These are phyloP conservation scores for Bubo blakistoni DNA, from an alignment of 2,113 vertebrate species.

Conservation along the genomic window DNA sequence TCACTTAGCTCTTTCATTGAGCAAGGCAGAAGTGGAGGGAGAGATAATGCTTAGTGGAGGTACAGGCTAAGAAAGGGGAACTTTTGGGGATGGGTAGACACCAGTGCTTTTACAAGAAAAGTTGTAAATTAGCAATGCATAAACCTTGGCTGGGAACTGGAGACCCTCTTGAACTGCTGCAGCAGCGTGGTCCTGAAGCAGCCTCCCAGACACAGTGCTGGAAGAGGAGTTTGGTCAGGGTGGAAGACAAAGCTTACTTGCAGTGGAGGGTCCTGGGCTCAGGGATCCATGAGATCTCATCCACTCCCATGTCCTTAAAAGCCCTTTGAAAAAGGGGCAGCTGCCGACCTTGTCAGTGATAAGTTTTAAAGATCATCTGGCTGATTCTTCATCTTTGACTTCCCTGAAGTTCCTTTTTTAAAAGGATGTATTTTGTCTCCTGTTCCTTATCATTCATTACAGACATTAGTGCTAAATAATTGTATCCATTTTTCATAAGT, in stretches of 20 bases:
- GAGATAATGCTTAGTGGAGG: background rate
- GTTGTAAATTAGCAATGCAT: background rate
- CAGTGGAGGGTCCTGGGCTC: background rate
- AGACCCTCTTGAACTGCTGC: background rate
- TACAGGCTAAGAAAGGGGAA: background rate
- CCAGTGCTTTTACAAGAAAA: background rate
- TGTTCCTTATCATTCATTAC: background rate
- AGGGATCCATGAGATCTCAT: background rate
- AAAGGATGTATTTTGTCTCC: conserved; percentile 19
- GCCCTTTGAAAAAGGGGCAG: background rate
- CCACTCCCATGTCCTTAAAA: conserved; percentile 34
- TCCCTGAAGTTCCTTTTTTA: background rate
- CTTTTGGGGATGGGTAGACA: background rate
- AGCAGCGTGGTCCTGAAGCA: background rate
- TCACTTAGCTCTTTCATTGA: background rate
- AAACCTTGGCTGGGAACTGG: background rate
- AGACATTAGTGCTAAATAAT: conserved; percentile 45
- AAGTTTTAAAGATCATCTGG: background rate
- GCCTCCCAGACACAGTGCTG: background rate
- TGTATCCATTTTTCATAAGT: conserved; percentile 47
- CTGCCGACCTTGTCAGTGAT: background rate
- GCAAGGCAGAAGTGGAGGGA: background rate
- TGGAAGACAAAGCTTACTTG: background rate
- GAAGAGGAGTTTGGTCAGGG: background rate
- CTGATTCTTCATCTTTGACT: background rate